Base-by-base conservation (phyloP, 2,888 invertebrate species). In the Theodoxus fluviatilis region DNA sequence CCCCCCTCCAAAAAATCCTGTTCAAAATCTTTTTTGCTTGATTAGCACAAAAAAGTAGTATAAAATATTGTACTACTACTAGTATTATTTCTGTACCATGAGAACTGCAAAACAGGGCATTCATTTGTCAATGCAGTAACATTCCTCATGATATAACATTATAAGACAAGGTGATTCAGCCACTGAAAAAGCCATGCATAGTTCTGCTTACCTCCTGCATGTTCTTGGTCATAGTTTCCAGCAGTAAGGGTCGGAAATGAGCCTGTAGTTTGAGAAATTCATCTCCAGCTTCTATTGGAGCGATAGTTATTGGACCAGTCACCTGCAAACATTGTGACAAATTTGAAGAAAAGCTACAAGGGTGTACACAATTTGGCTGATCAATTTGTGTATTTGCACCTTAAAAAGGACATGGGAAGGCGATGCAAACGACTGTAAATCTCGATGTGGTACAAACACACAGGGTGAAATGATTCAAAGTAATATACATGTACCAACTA, bases 181-280 rank as follows among this genome's bases (percentile, higher is more conserved):
- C n/a, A 2, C 22, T 52, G 7, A 25, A 7, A 15, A 18, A 18
- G 64, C 1, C 12, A 37, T 15, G 33, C 15, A 66, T 25, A 22
- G 31, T 47, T 25, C 43, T 74, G 67, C 77, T 77, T 43, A 69
- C 61, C 33, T 77, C 75, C 47, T 79, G 71, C 28, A 76, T n/a
- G 35, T 83, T 80, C 71, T 80, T 81, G 33, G 79, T 79, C 78
- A 84, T 79, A 3, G 82, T 77, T 2, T 78, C 75, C 37, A 81
- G 67, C 9, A 73, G 18, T 1, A 85, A 73, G 3, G 85, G 85
- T 52, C 78, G 65, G 67, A 84, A 82, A 63, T 73, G 73, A 9
- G 82, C 74, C 57, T 75, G 74, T 0, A 84, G 57, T 35, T 82
- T 83, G 15, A 85, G 65, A 9, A 84, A 40, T 47, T 72, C 72